A percentile compares a stretch with the other conserved stretches of the same genome.
Conservation (phyloP, 2,888 invertebrate species). For the Ichneumoninae sp. region DNA sequence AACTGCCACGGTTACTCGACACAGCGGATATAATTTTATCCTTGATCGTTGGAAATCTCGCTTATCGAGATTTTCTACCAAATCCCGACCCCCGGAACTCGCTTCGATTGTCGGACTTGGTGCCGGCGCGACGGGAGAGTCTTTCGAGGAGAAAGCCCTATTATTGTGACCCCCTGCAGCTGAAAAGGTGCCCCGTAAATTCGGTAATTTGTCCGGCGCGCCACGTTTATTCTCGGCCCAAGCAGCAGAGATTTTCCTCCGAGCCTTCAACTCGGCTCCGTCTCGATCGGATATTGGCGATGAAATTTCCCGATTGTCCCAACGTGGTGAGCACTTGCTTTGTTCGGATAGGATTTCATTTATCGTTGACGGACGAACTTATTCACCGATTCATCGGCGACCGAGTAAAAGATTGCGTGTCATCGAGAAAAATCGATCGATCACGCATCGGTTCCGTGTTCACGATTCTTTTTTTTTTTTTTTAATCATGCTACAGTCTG, state of each 20-base stretch:
- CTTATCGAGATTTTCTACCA: not conserved
- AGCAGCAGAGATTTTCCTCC: not conserved
- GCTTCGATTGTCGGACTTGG: not conserved
- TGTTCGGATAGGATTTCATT: not conserved
- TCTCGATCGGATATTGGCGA: not conserved
- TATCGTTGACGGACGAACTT: not conserved
- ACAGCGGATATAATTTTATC: conserved; percentile 7
- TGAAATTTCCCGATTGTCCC: not conserved
- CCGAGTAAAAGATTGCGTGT: not conserved
- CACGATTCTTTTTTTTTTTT: not conserved
- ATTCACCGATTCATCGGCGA: not conserved
- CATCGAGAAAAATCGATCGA: not conserved
- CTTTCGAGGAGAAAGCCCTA: not conserved
- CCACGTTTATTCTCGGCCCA: conserved; percentile 37
- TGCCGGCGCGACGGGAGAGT: not conserved
- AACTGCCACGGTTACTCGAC: conserved; percentile 16
- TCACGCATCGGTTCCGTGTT: not conserved
- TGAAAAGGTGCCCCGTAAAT: conserved; percentile 64
- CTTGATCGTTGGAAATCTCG: conserved; percentile 1
- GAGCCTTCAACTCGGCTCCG: not conserved
- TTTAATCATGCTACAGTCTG: not conserved
- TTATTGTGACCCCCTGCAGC: not conserved
- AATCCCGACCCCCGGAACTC: not conserved
- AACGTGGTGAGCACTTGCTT: not conserved
- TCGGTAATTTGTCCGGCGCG: conserved; percentile 61